phyloP scores from a whole-genome alignment of 2,797 vertebrate genomes.

The Alcedo atthis region DNA sequence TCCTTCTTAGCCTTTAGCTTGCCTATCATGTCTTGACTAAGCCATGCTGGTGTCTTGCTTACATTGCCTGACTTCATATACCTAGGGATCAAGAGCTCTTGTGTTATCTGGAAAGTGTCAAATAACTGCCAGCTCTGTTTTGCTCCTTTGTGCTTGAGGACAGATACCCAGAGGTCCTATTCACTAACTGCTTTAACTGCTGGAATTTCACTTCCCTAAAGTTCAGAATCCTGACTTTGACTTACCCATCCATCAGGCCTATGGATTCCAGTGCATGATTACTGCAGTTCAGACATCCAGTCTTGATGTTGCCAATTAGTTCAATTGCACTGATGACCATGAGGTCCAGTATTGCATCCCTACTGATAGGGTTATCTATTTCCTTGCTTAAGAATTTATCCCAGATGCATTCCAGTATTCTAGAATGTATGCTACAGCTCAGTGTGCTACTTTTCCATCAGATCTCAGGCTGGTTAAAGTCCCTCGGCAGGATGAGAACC shows the following conservation, averaged over 20 bases:
- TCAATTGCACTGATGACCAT: neutral
- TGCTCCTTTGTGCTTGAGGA: neutral
- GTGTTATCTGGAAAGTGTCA: neutral
- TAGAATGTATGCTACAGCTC: neutral
- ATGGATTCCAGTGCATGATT: neutral
- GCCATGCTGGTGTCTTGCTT: neutral
- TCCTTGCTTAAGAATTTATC: neutral
- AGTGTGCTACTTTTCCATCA: neutral
- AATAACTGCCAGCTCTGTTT: neutral
- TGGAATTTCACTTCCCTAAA: neutral
- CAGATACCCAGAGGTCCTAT: neutral
- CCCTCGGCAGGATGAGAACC: neutral
- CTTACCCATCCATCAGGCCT: neutral
- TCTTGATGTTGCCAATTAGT: neutral
- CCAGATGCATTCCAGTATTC: accelerated
- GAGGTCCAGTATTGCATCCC: neutral
- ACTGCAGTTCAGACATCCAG: neutral
- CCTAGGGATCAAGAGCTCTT: accelerated
- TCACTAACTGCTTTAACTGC: neutral
- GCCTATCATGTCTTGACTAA: too few relatives aligned
- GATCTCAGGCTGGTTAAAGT: neutral
- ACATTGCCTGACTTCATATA: neutral
- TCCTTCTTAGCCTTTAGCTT: too few relatives aligned
- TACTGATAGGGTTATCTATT: neutral
- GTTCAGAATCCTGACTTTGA: accelerated